Conservation (phyloP, 1,140 invertebrate species). For the Ceratitis capitata region DNA sequence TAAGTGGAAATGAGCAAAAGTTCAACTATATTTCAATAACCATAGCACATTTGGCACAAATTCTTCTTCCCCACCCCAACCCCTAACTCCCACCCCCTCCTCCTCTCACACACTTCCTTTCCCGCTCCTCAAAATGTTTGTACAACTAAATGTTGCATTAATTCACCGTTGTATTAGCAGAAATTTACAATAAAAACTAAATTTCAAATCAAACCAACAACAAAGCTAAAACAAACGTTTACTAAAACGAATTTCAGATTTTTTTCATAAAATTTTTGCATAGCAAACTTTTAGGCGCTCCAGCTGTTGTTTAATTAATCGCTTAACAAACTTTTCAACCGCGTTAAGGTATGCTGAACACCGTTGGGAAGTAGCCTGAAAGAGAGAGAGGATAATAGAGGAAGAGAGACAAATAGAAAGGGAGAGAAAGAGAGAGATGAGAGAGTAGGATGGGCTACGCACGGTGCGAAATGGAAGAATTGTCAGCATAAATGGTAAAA, state of each 20-base stretch:
- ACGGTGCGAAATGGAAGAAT: not conserved
- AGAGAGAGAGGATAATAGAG: no score
- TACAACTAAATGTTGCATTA: not conserved
- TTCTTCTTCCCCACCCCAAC: not conserved
- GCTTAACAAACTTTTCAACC: not conserved
- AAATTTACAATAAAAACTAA: conserved; percentile 20
- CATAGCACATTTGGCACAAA: not conserved
- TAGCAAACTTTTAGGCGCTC: conserved; percentile 21
- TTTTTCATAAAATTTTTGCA: not conserved
- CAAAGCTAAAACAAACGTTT: not conserved
- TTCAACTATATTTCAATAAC: not conserved
- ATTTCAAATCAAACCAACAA: not conserved
- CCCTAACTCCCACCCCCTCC: not conserved
- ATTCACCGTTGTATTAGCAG: not conserved
- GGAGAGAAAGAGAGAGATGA: not conserved
- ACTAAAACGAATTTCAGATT: not conserved
- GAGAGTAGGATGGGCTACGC: not conserved
- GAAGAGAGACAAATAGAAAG: not conserved
- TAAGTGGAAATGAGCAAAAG: not conserved
- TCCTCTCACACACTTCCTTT: not conserved
- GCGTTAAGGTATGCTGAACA: not conserved
- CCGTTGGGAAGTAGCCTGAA: not conserved
- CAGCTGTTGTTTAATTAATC: conserved; percentile 31
- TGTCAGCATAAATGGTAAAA: not conserved
- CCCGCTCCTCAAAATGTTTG: not conserved